phyloP scores from a whole-genome alignment of 2,113 vertebrate species.

The Onychostruthus taczanowskii region DNA sequence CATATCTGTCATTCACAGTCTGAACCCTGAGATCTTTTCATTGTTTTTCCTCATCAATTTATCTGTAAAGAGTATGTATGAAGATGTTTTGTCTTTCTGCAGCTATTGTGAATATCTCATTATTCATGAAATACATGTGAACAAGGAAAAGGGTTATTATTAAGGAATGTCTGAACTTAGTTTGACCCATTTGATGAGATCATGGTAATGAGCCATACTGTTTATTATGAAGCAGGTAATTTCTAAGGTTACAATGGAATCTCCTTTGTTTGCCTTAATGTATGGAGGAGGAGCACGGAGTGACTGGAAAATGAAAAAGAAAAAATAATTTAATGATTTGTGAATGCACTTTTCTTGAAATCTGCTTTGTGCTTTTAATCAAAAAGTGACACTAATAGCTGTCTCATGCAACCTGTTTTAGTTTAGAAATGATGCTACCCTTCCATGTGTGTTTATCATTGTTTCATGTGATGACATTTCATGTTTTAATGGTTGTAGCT shows the following conservation, averaged over 20 bases:
- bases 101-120: constrained; percentile 37
- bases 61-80: constrained; percentile 30
- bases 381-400: neutral
- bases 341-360: neutral
- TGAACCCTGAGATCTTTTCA: constrained; percentile 44
- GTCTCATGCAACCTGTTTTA: neutral
- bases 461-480: neutral
- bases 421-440: neutral
- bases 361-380: neutral
- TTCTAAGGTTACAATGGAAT: constrained; percentile 3
- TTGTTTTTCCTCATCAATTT: constrained; percentile 50
- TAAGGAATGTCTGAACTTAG: constrained; percentile 24
- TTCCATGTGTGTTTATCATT: neutral
- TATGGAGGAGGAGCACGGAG: neutral
- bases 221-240: neutral
- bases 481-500: neutral
- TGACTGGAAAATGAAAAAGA: neutral
- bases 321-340: neutral
- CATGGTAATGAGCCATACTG: neutral
- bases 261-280: neutral
- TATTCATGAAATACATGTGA: constrained; percentile 28
- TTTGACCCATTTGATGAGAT: constrained; percentile 29
- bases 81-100: constrained; percentile 50
- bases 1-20: constrained; percentile 55
- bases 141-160: constrained; percentile 5